Evolutionary conservation across 2,113 vertebrate genomes (phyloP).

Genomic region (Oreochromis aureus): DNA sequence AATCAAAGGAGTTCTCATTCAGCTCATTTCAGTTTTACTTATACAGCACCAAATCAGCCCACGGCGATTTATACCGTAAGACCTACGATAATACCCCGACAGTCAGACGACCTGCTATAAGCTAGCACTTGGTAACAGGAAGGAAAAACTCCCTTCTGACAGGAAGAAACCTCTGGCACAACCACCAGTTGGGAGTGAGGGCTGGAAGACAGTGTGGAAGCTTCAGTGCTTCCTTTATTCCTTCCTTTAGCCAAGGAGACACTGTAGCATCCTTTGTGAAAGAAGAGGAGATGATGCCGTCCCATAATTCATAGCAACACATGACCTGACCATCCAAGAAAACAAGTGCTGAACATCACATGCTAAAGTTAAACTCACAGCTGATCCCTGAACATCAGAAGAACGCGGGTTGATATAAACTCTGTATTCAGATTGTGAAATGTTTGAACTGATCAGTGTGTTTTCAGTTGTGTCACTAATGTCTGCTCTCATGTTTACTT

Average conservation of each 20-base stretch:
- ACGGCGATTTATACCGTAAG: background rate
- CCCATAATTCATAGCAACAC: background rate
- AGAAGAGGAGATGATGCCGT: background rate
- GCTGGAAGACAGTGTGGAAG: background rate
- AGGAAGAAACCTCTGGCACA: background rate
- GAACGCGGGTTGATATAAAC: background rate
- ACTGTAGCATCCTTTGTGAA: background rate
- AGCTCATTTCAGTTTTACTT: background rate
- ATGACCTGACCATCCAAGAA: background rate
- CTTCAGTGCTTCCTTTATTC: background rate
- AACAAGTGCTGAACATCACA: background rate
- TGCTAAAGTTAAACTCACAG: background rate
- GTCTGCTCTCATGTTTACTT: background rate
- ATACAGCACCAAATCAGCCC: background rate
- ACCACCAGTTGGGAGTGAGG: background rate
- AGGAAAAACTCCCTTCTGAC: background rate
- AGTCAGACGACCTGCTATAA: background rate
- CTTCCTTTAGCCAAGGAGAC: background rate
- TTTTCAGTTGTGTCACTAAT: background rate
- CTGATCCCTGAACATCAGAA: background rate
- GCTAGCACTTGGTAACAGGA: background rate
- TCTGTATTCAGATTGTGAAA: background rate
- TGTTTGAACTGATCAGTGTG: background rate
- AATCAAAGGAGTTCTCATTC: background rate
- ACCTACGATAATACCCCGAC: background rate